Evolutionary conservation across 2,797 vertebrate genomes (phyloP).

Genomic region (Poecile montanus): DNA sequence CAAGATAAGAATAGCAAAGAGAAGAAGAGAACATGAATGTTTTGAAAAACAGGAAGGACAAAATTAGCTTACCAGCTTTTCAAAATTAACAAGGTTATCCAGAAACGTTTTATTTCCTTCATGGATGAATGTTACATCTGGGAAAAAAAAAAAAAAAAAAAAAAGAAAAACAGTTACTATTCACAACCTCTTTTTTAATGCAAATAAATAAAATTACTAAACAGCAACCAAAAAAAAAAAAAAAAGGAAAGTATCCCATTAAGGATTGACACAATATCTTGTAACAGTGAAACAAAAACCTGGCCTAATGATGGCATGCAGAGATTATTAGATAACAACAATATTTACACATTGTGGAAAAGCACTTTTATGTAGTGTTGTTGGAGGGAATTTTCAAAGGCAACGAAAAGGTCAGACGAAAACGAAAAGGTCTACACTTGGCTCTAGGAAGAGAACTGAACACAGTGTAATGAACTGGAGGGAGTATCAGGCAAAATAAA

Average conservation of each 20-base stretch:
- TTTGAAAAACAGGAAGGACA: neutral
- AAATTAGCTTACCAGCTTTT: slow-evolving; percentile 91
- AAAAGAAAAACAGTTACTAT: neutral
- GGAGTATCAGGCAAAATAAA: neutral
- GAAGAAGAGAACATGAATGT: neutral
- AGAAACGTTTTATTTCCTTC: slow-evolving; percentile 99
- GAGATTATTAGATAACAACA: neutral
- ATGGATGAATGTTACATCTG: slow-evolving; percentile 97
- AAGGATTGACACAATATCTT: neutral
- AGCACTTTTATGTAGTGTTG: neutral
- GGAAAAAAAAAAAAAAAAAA: slow-evolving; percentile 48
- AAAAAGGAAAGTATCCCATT: neutral
- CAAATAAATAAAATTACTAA: neutral
- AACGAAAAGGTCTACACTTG: slow-evolving; percentile 10
- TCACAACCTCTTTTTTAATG: neutral
- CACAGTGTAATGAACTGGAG: neutral
- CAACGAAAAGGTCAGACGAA: slow-evolving; percentile 23
- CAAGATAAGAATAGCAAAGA: neutral
- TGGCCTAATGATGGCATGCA: neutral
- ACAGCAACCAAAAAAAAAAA: neutral
- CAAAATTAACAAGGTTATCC: slow-evolving; percentile 97
- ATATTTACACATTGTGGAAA: neutral
- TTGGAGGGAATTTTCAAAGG: neutral
- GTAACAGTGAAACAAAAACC: neutral
- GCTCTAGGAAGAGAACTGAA: slow-evolving; percentile 13